These are phyloP conservation scores for Drosophila willistoni DNA, from an alignment of 1,140 invertebrate species.

Conservation along the genomic window DNA sequence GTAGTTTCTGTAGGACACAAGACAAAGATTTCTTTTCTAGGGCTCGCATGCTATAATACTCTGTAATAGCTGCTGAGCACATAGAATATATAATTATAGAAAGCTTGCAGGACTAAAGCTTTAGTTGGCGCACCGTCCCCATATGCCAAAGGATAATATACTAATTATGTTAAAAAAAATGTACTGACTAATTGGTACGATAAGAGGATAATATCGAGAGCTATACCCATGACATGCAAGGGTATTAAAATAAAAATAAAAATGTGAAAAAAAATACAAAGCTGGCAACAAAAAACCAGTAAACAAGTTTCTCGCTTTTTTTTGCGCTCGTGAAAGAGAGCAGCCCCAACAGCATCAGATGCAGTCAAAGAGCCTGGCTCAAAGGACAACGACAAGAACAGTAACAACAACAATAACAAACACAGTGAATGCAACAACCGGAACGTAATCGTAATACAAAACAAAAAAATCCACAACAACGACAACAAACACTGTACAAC, in stretches of 20 bases:
- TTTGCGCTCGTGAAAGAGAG: conserved; percentile 6
- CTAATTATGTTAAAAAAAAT: too few species aligned
- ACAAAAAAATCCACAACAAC: conserved; percentile 20
- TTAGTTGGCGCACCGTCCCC: too few species aligned
- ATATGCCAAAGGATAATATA: too few species aligned
- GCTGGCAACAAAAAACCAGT: conserved; percentile 55
- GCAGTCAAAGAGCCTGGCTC: conserved; percentile 61
- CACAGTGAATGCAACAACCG: conserved; percentile 36
- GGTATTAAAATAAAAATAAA: conserved; percentile 58
- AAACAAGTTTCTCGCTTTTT: conserved; percentile 62
- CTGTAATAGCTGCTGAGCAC: too few species aligned
- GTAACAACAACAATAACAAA: conserved; percentile 45
- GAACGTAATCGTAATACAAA: conserved; percentile 24
- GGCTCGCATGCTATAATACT: too few species aligned
- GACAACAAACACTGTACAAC: conserved; percentile 52
- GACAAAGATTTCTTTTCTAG: too few species aligned
- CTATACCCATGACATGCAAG: conserved; percentile 56
- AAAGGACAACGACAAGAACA: conserved; percentile 62
- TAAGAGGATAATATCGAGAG: too few species aligned
- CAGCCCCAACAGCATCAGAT: conserved; percentile 30
- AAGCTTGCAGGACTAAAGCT: too few species aligned
- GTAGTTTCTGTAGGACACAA: too few species aligned
- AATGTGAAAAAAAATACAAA: conserved; percentile 52
- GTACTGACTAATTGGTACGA: too few species aligned
- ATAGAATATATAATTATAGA: too few species aligned